These are phyloP conservation scores for Lateolabrax maculatus DNA, from an alignment of 2,797 vertebrate species.

Conservation along the genomic window DNA sequence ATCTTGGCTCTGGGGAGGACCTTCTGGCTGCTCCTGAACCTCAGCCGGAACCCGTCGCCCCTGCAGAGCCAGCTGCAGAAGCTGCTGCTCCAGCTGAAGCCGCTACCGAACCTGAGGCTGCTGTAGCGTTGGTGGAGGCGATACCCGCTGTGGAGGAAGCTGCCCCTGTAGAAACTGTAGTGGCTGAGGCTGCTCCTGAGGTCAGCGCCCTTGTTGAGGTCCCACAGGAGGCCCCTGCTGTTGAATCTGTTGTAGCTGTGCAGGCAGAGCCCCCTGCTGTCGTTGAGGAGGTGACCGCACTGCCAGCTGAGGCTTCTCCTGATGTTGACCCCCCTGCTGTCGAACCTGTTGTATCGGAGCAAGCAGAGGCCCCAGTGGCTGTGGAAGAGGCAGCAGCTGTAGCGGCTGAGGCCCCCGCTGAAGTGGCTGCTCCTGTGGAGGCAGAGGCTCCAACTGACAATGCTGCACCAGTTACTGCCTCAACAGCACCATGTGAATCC, in stretches of 20 bases:
- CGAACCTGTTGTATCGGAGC: constrained; percentile 43
- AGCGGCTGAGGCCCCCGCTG: constrained; percentile 5
- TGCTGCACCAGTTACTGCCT: constrained; percentile 15
- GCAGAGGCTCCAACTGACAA: constrained; percentile 34
- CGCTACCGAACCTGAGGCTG: constrained; percentile 20
- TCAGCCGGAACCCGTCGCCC: constrained; percentile 31
- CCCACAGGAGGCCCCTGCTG: constrained; percentile 31
- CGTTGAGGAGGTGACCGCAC: constrained; percentile 31
- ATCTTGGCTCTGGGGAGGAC: constrained; percentile 74
- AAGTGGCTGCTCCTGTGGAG: constrained; percentile 31
- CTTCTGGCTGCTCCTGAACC: constrained; percentile 56
- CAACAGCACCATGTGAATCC: constrained; percentile 25
- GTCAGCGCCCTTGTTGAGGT: constrained; percentile 24
- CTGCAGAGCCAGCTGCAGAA: constrained; percentile 44
- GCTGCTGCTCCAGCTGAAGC: constrained; percentile 22
- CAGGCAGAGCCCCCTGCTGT: constrained; percentile 38
- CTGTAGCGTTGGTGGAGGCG: constrained; percentile 32
- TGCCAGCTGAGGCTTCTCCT: constrained; percentile 17
- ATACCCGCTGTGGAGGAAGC: constrained; percentile 33
- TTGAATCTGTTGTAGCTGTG: constrained; percentile 40
- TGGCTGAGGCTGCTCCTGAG: constrained; percentile 38
- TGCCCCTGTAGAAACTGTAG: constrained; percentile 37
- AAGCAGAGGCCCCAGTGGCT: constrained; percentile 16
- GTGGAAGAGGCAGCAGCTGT: constrained; percentile 18
- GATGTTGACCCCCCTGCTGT: constrained; percentile 23